Conservation (phyloP, 2,797 vertebrate species). For the Chloroceryle inda region DNA sequence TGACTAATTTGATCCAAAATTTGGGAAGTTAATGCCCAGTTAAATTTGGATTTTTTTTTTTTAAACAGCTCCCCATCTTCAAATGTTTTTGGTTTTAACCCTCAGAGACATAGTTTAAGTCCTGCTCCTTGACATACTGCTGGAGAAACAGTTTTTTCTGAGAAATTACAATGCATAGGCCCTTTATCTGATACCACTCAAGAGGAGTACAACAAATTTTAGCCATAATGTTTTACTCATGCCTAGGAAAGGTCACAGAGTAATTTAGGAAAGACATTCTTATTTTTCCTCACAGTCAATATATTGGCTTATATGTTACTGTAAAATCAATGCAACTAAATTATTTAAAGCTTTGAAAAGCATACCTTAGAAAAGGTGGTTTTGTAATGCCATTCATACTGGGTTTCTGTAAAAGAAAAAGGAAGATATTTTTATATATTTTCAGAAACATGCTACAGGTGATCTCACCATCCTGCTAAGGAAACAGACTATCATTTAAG, state of each 20-base stretch:
- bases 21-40: not conserved
- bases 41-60: not conserved
- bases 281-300: not conserved
- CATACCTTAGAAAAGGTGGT: conserved; percentile 91
- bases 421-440: not conserved
- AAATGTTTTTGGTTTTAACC: not conserved
- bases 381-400: conserved; percentile 88
- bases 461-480: not conserved
- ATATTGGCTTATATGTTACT: not conserved
- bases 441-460: not conserved
- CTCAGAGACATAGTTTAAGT: not conserved
- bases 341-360: not conserved
- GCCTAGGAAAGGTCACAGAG: not conserved
- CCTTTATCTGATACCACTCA: not conserved
- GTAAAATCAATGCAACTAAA: not conserved
- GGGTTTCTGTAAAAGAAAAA: conserved; percentile 83
- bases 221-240: not conserved
- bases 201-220: not conserved
- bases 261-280: not conserved
- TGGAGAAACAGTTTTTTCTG: not conserved
- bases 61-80: not conserved
- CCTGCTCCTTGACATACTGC: not conserved
- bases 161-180: not conserved
- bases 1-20: not conserved
- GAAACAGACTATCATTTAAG: not conserved